These are phyloP conservation scores for Perognathus longimembris DNA, from an alignment of 2,113 vertebrate genomes.

Conservation along the genomic window DNA sequence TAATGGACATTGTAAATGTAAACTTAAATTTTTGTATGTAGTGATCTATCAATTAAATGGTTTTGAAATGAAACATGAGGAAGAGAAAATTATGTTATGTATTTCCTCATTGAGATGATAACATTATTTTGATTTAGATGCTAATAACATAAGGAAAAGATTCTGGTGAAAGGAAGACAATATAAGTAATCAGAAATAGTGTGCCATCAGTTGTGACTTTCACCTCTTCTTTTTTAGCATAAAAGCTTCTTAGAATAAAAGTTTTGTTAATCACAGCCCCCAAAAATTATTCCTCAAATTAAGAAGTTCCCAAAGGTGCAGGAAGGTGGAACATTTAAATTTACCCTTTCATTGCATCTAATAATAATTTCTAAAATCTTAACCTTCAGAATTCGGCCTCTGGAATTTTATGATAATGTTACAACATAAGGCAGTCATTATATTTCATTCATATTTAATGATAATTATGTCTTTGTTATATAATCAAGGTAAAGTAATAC, in stretches of 20 bases:
- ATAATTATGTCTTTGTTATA: slow-evolving; percentile 55
- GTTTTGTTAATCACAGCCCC: slow-evolving; percentile 24
- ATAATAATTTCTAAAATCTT: slow-evolving; percentile 62
- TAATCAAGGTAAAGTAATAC: slow-evolving; percentile 63
- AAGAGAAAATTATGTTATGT: slow-evolving; percentile 29
- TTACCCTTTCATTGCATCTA: slow-evolving; percentile 2
- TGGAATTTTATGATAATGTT: slow-evolving; percentile 57
- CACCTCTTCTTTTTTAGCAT: background rate
- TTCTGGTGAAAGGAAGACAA: slow-evolving; percentile 6
- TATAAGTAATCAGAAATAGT: slow-evolving; percentile 13
- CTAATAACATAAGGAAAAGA: slow-evolving; percentile 10
- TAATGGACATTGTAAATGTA: background rate
- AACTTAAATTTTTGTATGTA: background rate
- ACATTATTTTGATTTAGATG: slow-evolving; percentile 53
- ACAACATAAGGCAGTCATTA: slow-evolving; percentile 45
- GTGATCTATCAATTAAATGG: background rate
- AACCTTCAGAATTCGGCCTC: slow-evolving; percentile 43
- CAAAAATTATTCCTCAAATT: background rate
- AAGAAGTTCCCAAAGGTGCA: background rate
- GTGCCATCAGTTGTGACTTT: background rate
- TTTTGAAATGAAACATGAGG: background rate
- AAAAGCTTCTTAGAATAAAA: background rate
- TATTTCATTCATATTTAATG: slow-evolving; percentile 58
- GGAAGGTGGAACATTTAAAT: background rate
- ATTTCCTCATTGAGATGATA: slow-evolving; percentile 3